phyloP scores from a whole-genome alignment of 2,888 invertebrate genomes.

The Lasiommata megera region DNA sequence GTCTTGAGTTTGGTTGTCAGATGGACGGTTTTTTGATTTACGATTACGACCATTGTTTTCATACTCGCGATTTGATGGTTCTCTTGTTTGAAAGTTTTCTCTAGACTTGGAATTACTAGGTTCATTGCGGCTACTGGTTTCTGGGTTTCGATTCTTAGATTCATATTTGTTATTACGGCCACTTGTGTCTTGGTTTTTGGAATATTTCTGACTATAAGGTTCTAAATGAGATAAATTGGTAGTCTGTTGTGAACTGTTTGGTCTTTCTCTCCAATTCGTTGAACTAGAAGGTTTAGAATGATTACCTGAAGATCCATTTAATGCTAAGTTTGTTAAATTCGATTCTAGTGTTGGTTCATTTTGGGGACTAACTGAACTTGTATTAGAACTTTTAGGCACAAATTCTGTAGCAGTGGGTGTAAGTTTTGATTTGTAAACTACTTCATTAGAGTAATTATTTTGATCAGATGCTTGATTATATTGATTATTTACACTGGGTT shows the following conservation, averaged over 20 bases:
- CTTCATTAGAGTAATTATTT: slow-evolving; percentile 50
- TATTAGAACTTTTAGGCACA: slow-evolving; percentile 68
- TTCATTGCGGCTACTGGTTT: slow-evolving; percentile 31
- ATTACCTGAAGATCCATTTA: slow-evolving; percentile 39
- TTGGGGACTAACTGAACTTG: slow-evolving; percentile 39
- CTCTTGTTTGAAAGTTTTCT: slow-evolving; percentile 14
- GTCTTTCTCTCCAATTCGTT: slow-evolving; percentile 66
- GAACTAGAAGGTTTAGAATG: slow-evolving; percentile 47
- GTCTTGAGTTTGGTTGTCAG: slow-evolving; percentile 39
- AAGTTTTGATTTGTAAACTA: slow-evolving; percentile 73
- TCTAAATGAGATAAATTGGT: slow-evolving; percentile 31
- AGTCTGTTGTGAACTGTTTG: slow-evolving; percentile 45
- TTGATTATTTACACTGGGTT: slow-evolving; percentile 46
- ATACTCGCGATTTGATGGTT: slow-evolving; percentile 19
- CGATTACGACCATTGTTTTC: slow-evolving; percentile 38
- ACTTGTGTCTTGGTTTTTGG: slow-evolving; percentile 43
- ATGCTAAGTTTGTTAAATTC: slow-evolving; percentile 28
- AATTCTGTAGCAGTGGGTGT: slow-evolving; percentile 82
- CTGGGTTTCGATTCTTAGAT: slow-evolving; percentile 34
- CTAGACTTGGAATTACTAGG: slow-evolving; percentile 17
- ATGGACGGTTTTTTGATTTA: slow-evolving; percentile 37
- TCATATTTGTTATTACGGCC: slow-evolving; percentile 40
- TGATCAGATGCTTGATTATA: slow-evolving; percentile 43
- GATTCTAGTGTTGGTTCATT: slow-evolving; percentile 35
- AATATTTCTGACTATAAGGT: slow-evolving; percentile 40